Base-by-base conservation (phyloP, 2,888 invertebrate species). In the Coenonympha arcania region DNA sequence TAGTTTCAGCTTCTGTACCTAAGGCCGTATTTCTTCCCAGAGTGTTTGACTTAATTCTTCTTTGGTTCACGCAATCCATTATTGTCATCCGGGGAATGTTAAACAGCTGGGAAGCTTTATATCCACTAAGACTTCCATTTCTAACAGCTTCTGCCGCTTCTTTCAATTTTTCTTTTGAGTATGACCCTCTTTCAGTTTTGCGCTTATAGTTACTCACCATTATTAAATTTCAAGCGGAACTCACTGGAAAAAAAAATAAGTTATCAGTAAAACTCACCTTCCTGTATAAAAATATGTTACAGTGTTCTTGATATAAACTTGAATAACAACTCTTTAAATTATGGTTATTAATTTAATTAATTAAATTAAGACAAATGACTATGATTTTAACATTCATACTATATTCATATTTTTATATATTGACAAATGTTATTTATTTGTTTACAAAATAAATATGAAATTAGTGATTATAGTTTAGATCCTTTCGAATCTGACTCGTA, bases 31-130 rank as follows among this genome's bases (percentile, higher is more conserved):
- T 50, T 50, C 56, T 43, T 39, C 49, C 50, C 8, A 52, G 31
- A 11, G 50, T 13, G 8, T 49, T 47, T 8, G 54, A 54, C 49
- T 44, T 54, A 22, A 18, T 30, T 13, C 54, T 51, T 19, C 24
- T 56, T 9, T 37, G 46, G 8, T 40, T 30, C 0, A 55, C 55
- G 19, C 49, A 51, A 36, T 56, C 52, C 52, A 54, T 56, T 8
- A 52, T 48, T 2, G 49, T 52, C 49, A 50, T 52, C n/a, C 52
- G 8, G 11, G 48, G 49, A 15, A 52, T 49, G 5, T 22, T 13
- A 20, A 22, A 37, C 22, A 22, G 13, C 16, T 33, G 3, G n/a
- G n/a, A n/a, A n/a, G n/a, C n/a, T n/a, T n/a, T n/a, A n/a, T n/a
- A n/a, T n/a, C n/a, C n/a, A n/a, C 36, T 36, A n/a, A 36, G n/a